Conservation (phyloP, 2,113 vertebrate genomes). For the Pungitius pungitius region DNA sequence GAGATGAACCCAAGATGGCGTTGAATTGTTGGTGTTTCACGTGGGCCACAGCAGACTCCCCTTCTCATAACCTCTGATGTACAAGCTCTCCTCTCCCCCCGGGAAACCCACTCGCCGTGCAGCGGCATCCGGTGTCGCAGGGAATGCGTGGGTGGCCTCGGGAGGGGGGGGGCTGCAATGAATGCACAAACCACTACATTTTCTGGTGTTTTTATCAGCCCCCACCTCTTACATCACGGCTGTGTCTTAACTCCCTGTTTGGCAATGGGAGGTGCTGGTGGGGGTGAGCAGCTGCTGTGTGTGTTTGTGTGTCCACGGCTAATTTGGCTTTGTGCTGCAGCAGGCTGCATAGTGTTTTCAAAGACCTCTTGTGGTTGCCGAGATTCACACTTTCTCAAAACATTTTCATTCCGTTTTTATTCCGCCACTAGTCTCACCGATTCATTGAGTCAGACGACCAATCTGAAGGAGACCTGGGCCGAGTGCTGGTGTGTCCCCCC, state of each 20-base stretch:
- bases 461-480: too few species aligned
- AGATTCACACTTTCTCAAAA: neutral
- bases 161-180: neutral
- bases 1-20: neutral
- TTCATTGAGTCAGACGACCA: too few species aligned
- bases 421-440: too few species aligned
- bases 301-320: neutral
- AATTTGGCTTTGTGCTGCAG: neutral
- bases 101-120: neutral
- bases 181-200: conserved; percentile 48
- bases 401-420: neutral
- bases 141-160: neutral
- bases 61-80: neutral
- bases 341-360: neutral
- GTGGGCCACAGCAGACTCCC: neutral
- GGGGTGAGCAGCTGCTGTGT: conserved; percentile 1
- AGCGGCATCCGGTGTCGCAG: neutral
- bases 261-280: conserved; percentile 22
- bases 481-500: too few species aligned
- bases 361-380: neutral
- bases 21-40: neutral
- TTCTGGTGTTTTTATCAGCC: conserved; percentile 42
- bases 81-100: neutral
- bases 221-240: conserved; percentile 33
- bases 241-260: conserved; percentile 32